Conservation (phyloP, 2,113 vertebrate genomes). For the Trematomus loennbergii region DNA sequence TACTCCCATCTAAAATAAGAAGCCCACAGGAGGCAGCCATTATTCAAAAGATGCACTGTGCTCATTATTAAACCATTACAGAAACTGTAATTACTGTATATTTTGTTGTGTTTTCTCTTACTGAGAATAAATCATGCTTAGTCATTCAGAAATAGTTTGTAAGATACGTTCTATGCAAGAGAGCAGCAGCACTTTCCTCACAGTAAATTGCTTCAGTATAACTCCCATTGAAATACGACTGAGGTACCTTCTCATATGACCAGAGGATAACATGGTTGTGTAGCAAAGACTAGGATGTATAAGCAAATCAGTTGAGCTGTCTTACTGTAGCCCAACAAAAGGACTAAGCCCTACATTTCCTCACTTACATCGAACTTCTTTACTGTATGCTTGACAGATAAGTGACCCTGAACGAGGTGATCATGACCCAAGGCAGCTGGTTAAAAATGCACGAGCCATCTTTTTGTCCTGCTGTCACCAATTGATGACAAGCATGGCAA, state of each 20-base stretch:
- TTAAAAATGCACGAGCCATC: slow-evolving; percentile 44
- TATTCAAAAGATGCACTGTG: slow-evolving; percentile 15
- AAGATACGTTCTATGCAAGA: neutral
- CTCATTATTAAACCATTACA: slow-evolving; percentile 6
- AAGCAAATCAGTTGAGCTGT: slow-evolving; percentile 1
- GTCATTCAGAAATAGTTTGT: neutral
- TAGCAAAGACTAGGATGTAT: neutral
- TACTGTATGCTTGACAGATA: slow-evolving; percentile 16
- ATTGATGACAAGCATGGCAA: slow-evolving; percentile 16
- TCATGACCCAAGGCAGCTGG: neutral
- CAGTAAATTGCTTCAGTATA: slow-evolving; percentile 1
- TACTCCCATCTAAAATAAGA: slow-evolving; percentile 11
- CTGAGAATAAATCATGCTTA: neutral
- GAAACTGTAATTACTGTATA: neutral
- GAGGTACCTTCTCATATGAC: too few relatives aligned
- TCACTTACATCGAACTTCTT: slow-evolving; percentile 8
- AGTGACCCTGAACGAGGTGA: slow-evolving; percentile 21
- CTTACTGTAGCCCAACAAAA: neutral
- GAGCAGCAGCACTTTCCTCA: neutral
- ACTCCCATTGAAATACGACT: neutral
- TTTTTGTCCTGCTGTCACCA: slow-evolving; percentile 34
- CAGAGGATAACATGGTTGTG: neutral
- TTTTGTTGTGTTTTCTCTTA: slow-evolving; percentile 11
- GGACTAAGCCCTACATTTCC: slow-evolving; percentile 5
- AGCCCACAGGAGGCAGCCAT: neutral